Evolutionary conservation across 1,140 invertebrate genomes (phyloP).

Genomic region (Cyrtorhinus lividipennis): DNA sequence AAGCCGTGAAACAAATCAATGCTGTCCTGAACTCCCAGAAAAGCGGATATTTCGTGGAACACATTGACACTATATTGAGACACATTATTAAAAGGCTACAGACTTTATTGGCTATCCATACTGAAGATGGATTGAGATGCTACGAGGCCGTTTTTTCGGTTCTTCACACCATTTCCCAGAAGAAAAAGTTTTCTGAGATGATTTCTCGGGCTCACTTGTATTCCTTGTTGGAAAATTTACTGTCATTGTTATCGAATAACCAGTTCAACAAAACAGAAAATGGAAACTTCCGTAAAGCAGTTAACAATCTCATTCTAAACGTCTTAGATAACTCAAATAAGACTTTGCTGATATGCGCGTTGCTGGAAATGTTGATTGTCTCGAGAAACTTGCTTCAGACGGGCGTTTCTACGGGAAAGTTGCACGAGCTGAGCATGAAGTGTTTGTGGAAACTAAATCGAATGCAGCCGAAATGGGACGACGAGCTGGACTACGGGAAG

Average conservation of each 20-base stretch:
- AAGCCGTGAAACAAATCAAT: not conserved
- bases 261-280: not conserved
- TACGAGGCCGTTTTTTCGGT: not conserved
- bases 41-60: not conserved
- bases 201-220: not conserved
- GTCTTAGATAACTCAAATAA: slow-evolving; percentile 26
- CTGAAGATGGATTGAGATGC: not conserved
- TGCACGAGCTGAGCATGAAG: not conserved
- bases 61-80: not conserved
- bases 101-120: not conserved
- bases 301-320: slow-evolving; percentile 25
- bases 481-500: slow-evolving; percentile 24
- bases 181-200: not conserved
- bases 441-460: slow-evolving; percentile 27
- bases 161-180: not conserved
- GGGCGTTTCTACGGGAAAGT: not conserved
- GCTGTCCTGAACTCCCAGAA: not conserved
- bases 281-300: slow-evolving; percentile 22
- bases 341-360: slow-evolving; percentile 9
- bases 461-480: slow-evolving; percentile 24
- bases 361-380: not conserved
- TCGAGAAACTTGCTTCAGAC: too few relatives aligned
- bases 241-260: not conserved
- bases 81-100: not conserved
- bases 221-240: not conserved